Evolutionary conservation across 2,113 vertebrate genomes (phyloP).

Genomic region (Canis aureus): DNA sequence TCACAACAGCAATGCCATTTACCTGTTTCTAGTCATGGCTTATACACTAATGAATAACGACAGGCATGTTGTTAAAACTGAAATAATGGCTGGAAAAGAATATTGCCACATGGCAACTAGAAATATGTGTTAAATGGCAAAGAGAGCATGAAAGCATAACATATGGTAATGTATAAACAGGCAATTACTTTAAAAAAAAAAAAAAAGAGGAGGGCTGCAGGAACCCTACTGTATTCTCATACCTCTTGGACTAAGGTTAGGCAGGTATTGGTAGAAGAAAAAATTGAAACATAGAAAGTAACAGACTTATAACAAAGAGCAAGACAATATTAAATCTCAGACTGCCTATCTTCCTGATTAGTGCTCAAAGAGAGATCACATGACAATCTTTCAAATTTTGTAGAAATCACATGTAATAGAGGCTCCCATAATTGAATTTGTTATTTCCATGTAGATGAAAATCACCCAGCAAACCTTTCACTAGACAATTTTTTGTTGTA

Average conservation of each 20-base stretch:
- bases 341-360: neutral
- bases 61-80: neutral
- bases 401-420: neutral
- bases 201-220: neutral
- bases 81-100: neutral
- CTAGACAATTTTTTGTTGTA: neutral
- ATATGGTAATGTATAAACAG: neutral
- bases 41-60: neutral
- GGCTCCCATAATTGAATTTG: neutral
- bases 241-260: neutral
- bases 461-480: neutral
- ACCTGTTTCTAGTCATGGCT: neutral
- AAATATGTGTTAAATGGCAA: neutral
- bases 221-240: neutral
- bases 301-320: neutral
- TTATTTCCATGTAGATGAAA: neutral
- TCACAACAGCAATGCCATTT: neutral
- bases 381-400: neutral
- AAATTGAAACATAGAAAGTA: neutral
- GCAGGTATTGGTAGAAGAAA: neutral
- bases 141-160: neutral
- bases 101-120: neutral
- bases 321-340: neutral
- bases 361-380: neutral
- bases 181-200: neutral